Evolutionary conservation across 2,797 vertebrate genomes (phyloP).

Genomic region (Gephyroberyx darwinii): DNA sequence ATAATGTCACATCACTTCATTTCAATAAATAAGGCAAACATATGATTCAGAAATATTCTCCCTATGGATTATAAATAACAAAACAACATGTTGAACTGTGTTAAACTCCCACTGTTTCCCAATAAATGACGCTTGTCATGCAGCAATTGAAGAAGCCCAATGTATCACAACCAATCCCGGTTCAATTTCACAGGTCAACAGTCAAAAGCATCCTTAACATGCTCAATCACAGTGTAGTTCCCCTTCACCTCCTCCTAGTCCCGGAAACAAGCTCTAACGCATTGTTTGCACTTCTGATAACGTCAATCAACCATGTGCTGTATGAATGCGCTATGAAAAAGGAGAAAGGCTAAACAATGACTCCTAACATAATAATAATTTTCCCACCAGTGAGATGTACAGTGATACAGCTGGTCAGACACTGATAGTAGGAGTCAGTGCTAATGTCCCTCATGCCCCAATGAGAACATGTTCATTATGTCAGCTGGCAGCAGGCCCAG

Average conservation of each 20-base stretch:
- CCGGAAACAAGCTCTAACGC: no score
- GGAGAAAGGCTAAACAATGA: background rate
- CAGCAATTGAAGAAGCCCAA: background rate
- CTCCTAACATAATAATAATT: slow-evolving; percentile 24
- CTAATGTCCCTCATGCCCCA: slow-evolving; percentile 42
- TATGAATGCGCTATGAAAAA: no score
- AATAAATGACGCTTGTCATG: background rate
- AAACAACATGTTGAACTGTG: background rate
- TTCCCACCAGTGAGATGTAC: slow-evolving; percentile 14
- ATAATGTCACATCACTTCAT: background rate
- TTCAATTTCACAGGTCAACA: background rate
- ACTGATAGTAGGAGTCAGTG: slow-evolving; percentile 43
- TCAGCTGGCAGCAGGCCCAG: slow-evolving; percentile 55
- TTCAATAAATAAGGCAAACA: no score
- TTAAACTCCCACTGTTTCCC: no score
- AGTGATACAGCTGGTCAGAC: slow-evolving; percentile 41
- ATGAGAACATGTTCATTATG: slow-evolving; percentile 57
- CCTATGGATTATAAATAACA: background rate
- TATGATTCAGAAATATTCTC: no score
- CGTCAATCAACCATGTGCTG: no score
- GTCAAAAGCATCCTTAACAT: background rate
- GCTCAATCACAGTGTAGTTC: no score
- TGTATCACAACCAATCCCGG: background rate
- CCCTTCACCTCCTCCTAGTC: no score
- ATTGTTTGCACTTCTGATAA: no score